Base-by-base conservation (phyloP, 2,113 vertebrate genomes). In the Girardinichthys multiradiatus region DNA sequence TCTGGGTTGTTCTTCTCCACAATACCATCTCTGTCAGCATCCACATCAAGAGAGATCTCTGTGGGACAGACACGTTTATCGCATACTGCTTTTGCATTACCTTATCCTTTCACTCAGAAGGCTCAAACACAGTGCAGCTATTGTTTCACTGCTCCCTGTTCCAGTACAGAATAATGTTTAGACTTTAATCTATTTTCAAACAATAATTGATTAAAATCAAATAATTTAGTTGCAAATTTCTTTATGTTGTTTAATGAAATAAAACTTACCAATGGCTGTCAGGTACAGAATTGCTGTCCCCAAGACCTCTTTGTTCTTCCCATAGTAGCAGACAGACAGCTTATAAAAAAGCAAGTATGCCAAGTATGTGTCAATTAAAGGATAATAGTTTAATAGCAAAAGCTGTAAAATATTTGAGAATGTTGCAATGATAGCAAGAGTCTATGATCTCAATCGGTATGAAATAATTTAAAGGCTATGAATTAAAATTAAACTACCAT, bases 11-110 rank as follows among this genome's bases (percentile, higher is more conserved):
- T 97, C 76, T 90, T 94, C 81, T 99, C 98, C 85, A 99, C 95
- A 21, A 92, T 54, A 0, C 97, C 96, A 0, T 99, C 98, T 51
- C 90, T 94, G 83, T 99, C 96, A 0, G 96, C 96, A 0, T 99
- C 98, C 1, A 97, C 96, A 0, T 99, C 98, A 89, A 99, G 90
- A 48, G 97, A 99, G 83, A 99, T 95, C 54, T 95, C 98, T 99
- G 92, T 0, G 8, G 59, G 24, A 87, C 57, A 88, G 3, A 84
- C 13, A 78, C 3, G 39, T 0, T 0, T 17, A 72, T 73, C 37
- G 71, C 19, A 31, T 1, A 11, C 0, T 0, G 10, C 6, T 31
- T 70, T 59, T 60, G 13, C 15, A 66, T 19, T 3, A 1, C 1
- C 30, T 51, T 14, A 15, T 29, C 27, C 19, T 57, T 57, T 11